Evolutionary conservation across 2,113 vertebrate genomes (phyloP).

Genomic region (rat (Rattus norvegicus)): DNA sequence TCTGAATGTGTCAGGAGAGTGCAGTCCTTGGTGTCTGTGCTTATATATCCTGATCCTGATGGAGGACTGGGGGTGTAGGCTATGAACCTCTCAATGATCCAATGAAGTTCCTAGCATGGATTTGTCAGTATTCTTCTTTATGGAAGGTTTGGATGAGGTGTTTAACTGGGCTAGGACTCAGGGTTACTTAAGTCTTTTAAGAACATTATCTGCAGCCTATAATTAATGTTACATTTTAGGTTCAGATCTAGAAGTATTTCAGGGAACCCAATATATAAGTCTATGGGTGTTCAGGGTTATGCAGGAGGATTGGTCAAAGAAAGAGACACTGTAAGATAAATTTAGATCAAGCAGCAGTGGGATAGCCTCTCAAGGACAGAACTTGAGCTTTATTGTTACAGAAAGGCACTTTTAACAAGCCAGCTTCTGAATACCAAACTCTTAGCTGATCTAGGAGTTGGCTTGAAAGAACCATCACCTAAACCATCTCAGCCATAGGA

Average conservation of each 20-base stretch:
- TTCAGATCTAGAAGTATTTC: not conserved
- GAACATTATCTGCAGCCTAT: constrained; percentile 5
- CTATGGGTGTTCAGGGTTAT: not conserved
- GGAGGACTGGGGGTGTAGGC: not conserved
- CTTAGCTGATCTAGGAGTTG: not conserved
- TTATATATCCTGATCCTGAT: not conserved
- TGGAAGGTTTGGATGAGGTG: not conserved
- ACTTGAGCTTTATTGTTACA: not conserved
- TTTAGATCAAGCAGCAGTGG: no score
- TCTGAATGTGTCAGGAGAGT: not conserved
- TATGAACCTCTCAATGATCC: not conserved
- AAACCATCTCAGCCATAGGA: not conserved
- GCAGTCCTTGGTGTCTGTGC: not conserved
- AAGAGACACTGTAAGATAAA: not conserved
- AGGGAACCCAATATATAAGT: not conserved
- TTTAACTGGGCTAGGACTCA: constrained; percentile 4
- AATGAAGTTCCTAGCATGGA: not conserved
- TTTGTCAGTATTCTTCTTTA: constrained; percentile 28
- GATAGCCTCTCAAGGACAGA: not conserved
- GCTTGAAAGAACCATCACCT: not conserved
- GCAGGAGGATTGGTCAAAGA: not conserved
- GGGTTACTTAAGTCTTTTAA: not conserved
- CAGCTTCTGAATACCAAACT: not conserved
- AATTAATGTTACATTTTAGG: constrained; percentile 42
- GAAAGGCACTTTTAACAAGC: not conserved